Evolutionary conservation across 2,797 vertebrate species (phyloP), one percentile per base, ranked within the genome.

Genomic region (Danio jaintianensis): DNA sequence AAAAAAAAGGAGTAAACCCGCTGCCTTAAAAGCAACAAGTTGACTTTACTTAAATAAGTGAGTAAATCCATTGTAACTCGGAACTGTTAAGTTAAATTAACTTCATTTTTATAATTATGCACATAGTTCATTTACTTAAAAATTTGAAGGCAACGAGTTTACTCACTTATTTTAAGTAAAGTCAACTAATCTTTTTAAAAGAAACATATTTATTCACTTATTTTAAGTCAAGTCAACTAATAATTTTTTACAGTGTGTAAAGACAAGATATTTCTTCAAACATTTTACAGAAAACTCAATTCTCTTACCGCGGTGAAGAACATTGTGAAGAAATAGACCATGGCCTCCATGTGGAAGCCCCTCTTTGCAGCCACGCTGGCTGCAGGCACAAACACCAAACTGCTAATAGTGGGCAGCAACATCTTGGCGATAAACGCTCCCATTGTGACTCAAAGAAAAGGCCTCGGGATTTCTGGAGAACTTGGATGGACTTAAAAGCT

Each of bases 271-370:
- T 62, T 62, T 69, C n/a, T 66, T 7, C 29, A 29, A 2, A 42
- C 20, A 4, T 45, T 15, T 42, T 22, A 6, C 9, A 13, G 7
- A 43, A 53, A 12, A 18, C 2, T 3, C 42, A 50, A 0, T 4
- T 22, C 18, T 81, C 97, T 97, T 91, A 99, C 98, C 94, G 94
- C 94, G 7, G 91, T 92, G 47, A 99, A 99, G 93, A 99, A 99
- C 95, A 96, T 98, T 84, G 96, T 98, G 93, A 99, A 99, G 91
- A 99, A 97, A 87, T 98, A 99, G 82, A 98, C 96, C 98, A 99
- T 99, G 82, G 98, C 96, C 88, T 99, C 98, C 95, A 98, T 97
- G 92, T 99, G 97, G 90, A 99, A 99, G 8, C 95, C 95, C 68
- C 98, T 90, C 89, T 96, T 97, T 89, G 97, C 92, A 0, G 98